A percentile compares a stretch with the other conserved stretches of the same genome.
phyloP scores from a whole-genome alignment of 2,888 invertebrate species.

The Drosophila colorata region DNA sequence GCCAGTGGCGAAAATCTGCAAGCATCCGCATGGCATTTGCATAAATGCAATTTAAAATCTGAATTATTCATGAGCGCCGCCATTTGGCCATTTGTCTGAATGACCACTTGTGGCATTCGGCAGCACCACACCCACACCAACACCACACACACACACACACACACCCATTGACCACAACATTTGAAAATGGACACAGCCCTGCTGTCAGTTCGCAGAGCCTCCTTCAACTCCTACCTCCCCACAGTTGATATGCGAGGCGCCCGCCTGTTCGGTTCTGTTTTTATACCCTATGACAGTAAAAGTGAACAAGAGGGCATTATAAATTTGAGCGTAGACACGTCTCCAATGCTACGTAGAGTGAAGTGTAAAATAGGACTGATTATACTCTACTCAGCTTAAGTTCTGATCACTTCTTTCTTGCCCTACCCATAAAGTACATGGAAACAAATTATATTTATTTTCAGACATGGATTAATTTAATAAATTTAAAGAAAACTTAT shows the following conservation, averaged over 20 bases:
- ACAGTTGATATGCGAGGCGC: constrained; percentile 12
- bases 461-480: too few relatives aligned
- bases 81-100: constrained; percentile 82
- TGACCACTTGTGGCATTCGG: constrained; percentile 79
- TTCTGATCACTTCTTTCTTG: too few relatives aligned
- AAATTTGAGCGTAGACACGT: too few relatives aligned
- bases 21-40: constrained; percentile 78
- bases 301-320: background rate
- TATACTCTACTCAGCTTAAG: too few relatives aligned
- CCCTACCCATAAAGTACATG: too few relatives aligned
- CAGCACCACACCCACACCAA: constrained; percentile 10
- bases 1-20: constrained; percentile 77
- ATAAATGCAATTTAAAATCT: constrained; percentile 81
- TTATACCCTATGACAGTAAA: constrained; percentile 23
- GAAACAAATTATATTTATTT: too few relatives aligned
- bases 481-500: too few relatives aligned
- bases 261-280: constrained; percentile 2
- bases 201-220: constrained; percentile 10
- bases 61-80: constrained; percentile 80
- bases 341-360: too few relatives aligned
- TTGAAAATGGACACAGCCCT: constrained; percentile 48
- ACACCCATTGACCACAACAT: constrained; percentile 42
- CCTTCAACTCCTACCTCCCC: background rate
- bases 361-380: too few relatives aligned
- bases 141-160: constrained; percentile 4